Conservation (phyloP, 2,888 invertebrate genomes). For the Eupithecia inturbata region DNA sequence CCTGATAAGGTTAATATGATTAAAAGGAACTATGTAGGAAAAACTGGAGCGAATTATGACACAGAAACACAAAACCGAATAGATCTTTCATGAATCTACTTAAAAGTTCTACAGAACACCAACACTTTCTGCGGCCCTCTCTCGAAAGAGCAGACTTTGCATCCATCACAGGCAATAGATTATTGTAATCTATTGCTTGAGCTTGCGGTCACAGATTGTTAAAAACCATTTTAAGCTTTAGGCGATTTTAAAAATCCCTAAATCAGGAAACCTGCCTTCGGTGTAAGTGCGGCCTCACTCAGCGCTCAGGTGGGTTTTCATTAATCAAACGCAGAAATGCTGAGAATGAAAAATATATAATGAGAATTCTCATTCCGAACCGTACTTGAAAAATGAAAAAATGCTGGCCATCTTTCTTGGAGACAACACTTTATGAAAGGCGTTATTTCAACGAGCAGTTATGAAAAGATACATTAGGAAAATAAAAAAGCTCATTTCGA, state of each 20-base stretch:
- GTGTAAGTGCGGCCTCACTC: slow-evolving; percentile 24
- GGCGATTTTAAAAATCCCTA: background rate
- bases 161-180: background rate
- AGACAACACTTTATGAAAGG: slow-evolving; percentile 48
- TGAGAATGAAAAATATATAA: slow-evolving; percentile 45
- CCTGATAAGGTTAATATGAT: background rate
- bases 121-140: background rate
- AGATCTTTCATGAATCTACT: background rate
- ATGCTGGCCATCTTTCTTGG: slow-evolving; percentile 47
- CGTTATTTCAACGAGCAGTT: slow-evolving; percentile 15
- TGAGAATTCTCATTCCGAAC: slow-evolving; percentile 27
- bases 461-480: slow-evolving; percentile 18
- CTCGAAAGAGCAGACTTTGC: background rate
- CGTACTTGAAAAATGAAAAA: slow-evolving; percentile 46
- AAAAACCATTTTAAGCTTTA: background rate
- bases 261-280: background rate
- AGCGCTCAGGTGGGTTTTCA: slow-evolving; percentile 50
- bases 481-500: slow-evolving; percentile 17
- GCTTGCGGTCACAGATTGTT: background rate
- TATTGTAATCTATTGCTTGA: background rate
- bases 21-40: background rate
- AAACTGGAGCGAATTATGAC: background rate
- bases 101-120: background rate
- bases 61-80: background rate
- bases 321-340: slow-evolving; percentile 53